These are phyloP conservation scores for Platysternon megacephalum DNA, from an alignment of 2,113 vertebrate genomes.

Conservation along the genomic window DNA sequence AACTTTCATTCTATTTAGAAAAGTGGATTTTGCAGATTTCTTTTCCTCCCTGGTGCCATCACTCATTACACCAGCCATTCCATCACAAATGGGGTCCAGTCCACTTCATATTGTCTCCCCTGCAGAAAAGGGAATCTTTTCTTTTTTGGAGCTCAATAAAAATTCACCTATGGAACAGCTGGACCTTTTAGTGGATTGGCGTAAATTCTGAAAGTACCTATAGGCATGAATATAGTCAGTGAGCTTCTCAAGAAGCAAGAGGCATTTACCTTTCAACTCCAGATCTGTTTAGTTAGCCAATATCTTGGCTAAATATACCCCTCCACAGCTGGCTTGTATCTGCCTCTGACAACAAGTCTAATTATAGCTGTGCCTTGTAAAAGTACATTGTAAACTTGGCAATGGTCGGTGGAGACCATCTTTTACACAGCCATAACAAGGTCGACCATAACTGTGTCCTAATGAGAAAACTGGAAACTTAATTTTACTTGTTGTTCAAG, in stretches of 20 bases:
- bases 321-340: neutral
- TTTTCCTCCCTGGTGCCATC: slow-evolving; percentile 1
- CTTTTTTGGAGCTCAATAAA: neutral
- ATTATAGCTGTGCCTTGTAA: neutral
- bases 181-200: neutral
- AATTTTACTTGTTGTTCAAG: too few relatives aligned
- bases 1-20: slow-evolving; percentile 16
- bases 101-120: neutral
- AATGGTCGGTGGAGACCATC: too few relatives aligned
- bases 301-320: neutral
- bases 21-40: neutral
- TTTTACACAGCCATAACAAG: too few relatives aligned
- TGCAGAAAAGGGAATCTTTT: neutral
- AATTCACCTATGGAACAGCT: neutral
- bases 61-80: neutral
- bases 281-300: neutral
- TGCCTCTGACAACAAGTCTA: neutral
- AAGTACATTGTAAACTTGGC: too few relatives aligned
- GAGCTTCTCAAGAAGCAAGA: neutral
- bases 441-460: too few relatives aligned
- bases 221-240: neutral
- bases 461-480: too few relatives aligned
- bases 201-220: neutral
- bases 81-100: neutral
- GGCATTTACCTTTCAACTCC: neutral